Evolutionary conservation across 2,888 invertebrate genomes (phyloP).

Genomic region (Orgyia antiqua): DNA sequence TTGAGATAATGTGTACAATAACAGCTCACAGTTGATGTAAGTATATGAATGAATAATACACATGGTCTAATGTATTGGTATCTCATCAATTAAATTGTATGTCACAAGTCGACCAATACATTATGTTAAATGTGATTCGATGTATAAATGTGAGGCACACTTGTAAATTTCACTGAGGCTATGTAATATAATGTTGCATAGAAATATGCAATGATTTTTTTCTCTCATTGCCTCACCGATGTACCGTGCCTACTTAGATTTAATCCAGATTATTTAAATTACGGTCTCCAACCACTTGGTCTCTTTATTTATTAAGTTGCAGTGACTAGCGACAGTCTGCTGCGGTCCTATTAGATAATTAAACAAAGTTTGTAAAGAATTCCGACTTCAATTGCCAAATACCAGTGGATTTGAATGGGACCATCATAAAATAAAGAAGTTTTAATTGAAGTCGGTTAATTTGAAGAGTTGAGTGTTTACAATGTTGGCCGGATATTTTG

Average conservation of each 20-base stretch:
- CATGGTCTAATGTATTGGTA: conserved; percentile 41
- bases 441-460: conserved; percentile 18
- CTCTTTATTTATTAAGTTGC: conserved; percentile 44
- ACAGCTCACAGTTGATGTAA: conserved; percentile 51
- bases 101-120: conserved; percentile 48
- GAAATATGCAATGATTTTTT: conserved; percentile 55
- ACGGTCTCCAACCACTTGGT: conserved; percentile 47
- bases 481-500: conserved; percentile 42
- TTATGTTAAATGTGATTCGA: conserved; percentile 52
- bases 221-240: conserved; percentile 39
- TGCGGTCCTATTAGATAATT: conserved; percentile 64
- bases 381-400: no score
- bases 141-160: conserved; percentile 38
- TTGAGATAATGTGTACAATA: conserved; percentile 45
- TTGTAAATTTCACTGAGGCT: conserved; percentile 53
- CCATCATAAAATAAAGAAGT: no score
- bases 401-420: no score
- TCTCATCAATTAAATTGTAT: conserved; percentile 44
- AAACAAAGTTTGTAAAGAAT: no score
- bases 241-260: conserved; percentile 64
- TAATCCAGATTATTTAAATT: conserved; percentile 49
- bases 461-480: conserved; percentile 24
- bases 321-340: conserved; percentile 41
- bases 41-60: conserved; percentile 43
- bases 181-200: conserved; percentile 47